Evolutionary conservation across 2,113 vertebrate genomes (phyloP).

Genomic region (Pseudorasbora parva): DNA sequence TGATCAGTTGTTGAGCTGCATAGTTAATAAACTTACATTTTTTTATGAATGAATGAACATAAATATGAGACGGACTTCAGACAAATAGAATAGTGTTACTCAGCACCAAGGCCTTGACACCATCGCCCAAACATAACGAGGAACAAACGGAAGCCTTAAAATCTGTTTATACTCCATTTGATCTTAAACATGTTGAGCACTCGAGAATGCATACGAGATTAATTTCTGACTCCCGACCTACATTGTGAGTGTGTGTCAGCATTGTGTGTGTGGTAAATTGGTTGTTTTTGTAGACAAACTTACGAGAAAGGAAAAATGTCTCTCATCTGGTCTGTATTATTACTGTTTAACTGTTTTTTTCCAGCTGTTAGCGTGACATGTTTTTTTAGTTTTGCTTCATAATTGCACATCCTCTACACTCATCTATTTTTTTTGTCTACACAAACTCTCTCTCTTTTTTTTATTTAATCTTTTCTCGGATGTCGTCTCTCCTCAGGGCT

Average conservation of each 20-base stretch:
- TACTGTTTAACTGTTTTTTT: constrained; percentile 72
- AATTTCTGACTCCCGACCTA: neutral
- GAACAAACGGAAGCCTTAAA: neutral
- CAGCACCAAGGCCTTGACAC: neutral
- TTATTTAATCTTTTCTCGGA: constrained; percentile 32
- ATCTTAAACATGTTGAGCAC: constrained; percentile 7
- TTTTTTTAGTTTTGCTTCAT: constrained; percentile 61
- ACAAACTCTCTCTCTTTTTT: neutral
- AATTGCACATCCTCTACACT: constrained; percentile 68
- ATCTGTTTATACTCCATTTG: neutral
- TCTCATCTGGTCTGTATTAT: constrained; percentile 67
- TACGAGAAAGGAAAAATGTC: constrained; percentile 69
- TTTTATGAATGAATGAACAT: too few relatives aligned
- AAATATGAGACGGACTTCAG: neutral
- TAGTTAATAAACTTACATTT: neutral
- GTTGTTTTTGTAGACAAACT: constrained; percentile 45
- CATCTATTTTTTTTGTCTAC: constrained; percentile 28
- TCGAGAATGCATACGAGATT: neutral
- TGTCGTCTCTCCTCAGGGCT: constrained; percentile 79
- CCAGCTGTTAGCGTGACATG: constrained; percentile 65
- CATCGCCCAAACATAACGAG: neutral
- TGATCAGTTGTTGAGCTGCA: too few relatives aligned
- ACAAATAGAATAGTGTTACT: neutral
- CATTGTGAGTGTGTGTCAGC: constrained; percentile 4
- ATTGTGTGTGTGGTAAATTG: neutral